phyloP scores from a whole-genome alignment of 2,113 vertebrate genomes.

The Chloropsis hardwickii region DNA sequence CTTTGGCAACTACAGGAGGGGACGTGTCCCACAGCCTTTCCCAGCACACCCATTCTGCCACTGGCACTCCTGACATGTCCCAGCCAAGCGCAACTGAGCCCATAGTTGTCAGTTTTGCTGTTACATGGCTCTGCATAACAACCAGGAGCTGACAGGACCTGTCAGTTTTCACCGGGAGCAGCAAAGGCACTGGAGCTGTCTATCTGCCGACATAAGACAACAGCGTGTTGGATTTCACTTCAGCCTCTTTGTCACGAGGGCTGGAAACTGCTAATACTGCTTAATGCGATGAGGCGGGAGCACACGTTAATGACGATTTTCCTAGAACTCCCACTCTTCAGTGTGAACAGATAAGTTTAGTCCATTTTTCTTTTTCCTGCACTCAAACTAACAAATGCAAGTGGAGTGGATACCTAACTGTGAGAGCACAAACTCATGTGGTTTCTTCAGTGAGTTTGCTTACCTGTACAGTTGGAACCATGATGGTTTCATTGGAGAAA shows the following conservation, averaged over 20 bases:
- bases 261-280: neutral
- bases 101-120: slow-evolving; percentile 15
- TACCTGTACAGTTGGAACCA: neutral
- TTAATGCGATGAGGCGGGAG: accelerated
- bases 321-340: neutral
- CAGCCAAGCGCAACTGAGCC: neutral
- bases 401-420: neutral
- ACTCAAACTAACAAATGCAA: neutral
- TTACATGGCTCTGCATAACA: slow-evolving; percentile 35
- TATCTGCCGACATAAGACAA: neutral
- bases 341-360: neutral
- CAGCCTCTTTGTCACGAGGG: neutral
- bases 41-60: neutral
- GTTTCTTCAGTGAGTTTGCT: neutral
- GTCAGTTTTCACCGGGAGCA: slow-evolving; percentile 10
- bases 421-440: neutral
- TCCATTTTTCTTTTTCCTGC: neutral
- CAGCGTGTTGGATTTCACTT: neutral
- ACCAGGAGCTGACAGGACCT: slow-evolving; percentile 37
- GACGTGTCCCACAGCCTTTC: accelerated
- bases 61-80: neutral
- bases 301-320: neutral
- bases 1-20: neutral
- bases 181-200: neutral
- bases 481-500: neutral